Percentiles rank a stretch among this genome's conserved stretches.
Conservation (phyloP, 2,113 vertebrate species). For the Pavo muticus region DNA sequence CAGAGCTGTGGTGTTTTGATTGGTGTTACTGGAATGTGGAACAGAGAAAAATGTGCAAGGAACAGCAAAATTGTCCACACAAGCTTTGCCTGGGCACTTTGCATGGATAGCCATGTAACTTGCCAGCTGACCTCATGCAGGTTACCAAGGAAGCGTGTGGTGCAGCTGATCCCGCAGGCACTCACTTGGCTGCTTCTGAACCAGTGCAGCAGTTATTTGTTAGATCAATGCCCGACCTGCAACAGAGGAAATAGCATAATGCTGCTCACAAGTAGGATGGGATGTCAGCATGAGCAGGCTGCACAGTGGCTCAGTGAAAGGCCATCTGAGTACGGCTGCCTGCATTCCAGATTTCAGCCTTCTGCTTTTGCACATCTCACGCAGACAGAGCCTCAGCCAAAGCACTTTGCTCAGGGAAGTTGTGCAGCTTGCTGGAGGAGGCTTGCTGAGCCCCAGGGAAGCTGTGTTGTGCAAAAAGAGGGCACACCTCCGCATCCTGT, state of each 20-base stretch:
- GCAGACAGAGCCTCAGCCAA: accelerated
- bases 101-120: accelerated
- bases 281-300: accelerated
- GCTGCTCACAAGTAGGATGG: accelerated
- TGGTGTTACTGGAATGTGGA: not conserved
- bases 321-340: too few relatives aligned
- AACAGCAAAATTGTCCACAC: accelerated
- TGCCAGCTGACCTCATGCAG: accelerated
- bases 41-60: not conserved
- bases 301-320: too few relatives aligned
- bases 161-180: not conserved
- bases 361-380: accelerated
- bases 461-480: accelerated
- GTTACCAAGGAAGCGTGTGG: accelerated
- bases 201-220: accelerated
- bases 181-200: not conserved
- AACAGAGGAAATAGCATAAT: accelerated
- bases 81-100: not conserved
- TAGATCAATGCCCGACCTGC: not conserved
- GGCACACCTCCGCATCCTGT: accelerated
- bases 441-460: not conserved
- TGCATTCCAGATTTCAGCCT: not conserved
- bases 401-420: accelerated
- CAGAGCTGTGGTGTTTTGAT: not conserved
- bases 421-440: not conserved